Percentiles rank a stretch among this genome's conserved stretches.
Evolutionary conservation across 2,113 vertebrate species (phyloP).

Genomic region (Gopherus flavomarginatus): DNA sequence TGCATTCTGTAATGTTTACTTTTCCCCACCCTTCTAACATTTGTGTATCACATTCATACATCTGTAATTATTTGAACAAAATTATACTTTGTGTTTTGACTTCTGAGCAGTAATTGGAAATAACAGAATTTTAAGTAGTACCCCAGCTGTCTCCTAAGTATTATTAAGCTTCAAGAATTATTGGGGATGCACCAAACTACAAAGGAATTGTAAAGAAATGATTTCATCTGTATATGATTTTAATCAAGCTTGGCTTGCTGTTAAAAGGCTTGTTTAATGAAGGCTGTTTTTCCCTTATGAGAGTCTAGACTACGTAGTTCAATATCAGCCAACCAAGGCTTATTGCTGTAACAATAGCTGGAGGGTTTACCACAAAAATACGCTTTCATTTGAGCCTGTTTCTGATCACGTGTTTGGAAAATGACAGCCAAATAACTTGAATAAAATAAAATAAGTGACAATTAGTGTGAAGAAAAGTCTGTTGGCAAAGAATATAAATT

Average conservation of each 20-base stretch:
- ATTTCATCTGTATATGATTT: constrained; percentile 77
- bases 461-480: neutral
- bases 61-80: constrained; percentile 51
- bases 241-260: constrained; percentile 73
- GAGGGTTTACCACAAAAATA: constrained; percentile 30
- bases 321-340: constrained; percentile 47
- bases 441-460: neutral
- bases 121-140: constrained; percentile 58
- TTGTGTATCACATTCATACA: constrained; percentile 38
- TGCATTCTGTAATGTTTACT: constrained; percentile 12
- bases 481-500: constrained; percentile 6
- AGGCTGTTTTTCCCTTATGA: constrained; percentile 66
- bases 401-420: constrained; percentile 56
- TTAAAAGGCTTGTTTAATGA: constrained; percentile 74
- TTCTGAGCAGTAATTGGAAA: constrained; percentile 63
- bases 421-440: constrained; percentile 11
- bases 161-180: constrained; percentile 67
- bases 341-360: constrained; percentile 45
- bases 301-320: constrained; percentile 24
- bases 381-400: constrained; percentile 37
- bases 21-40: constrained; percentile 29
- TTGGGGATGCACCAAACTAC: constrained; percentile 56
- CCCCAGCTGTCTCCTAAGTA: constrained; percentile 58
- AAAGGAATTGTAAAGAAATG: constrained; percentile 69
- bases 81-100: constrained; percentile 44